A percentile compares a stretch with the other conserved stretches of the same genome.
phyloP scores from a whole-genome alignment of 2,888 invertebrate species.

The Diplolepis rosae region DNA sequence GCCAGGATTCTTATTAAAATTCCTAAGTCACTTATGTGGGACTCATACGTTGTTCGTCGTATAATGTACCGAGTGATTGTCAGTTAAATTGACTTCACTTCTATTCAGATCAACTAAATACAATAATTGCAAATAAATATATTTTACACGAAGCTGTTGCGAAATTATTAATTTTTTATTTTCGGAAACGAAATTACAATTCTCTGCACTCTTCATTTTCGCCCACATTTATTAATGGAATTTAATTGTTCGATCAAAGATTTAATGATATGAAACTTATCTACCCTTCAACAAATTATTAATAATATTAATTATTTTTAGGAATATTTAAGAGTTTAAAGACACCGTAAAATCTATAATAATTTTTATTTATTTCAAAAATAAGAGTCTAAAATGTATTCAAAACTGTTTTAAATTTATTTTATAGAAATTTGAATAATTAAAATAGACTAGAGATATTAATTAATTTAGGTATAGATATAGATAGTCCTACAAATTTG shows the following conservation, averaged over 20 bases:
- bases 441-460: background rate
- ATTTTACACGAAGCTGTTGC: background rate
- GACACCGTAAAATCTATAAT: too few relatives aligned
- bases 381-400: too few relatives aligned
- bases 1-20: slow-evolving; percentile 27
- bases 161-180: background rate
- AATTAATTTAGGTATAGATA: slow-evolving; percentile 23
- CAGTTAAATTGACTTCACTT: slow-evolving; percentile 3
- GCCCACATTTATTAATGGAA: background rate
- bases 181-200: background rate
- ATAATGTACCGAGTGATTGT: background rate
- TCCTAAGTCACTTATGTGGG: slow-evolving; percentile 24
- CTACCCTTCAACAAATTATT: too few relatives aligned
- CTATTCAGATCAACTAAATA: background rate
- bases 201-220: background rate
- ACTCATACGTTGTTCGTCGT: slow-evolving; percentile 18
- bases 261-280: too few relatives aligned
- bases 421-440: background rate
- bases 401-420: background rate
- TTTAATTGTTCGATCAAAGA: too few relatives aligned
- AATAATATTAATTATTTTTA: too few relatives aligned
- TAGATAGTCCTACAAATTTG: background rate
- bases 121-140: background rate
- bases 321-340: too few relatives aligned
- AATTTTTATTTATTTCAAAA: too few relatives aligned